Conservation (phyloP, 2,113 vertebrate species). For the Deroptyus accipitrinus region DNA sequence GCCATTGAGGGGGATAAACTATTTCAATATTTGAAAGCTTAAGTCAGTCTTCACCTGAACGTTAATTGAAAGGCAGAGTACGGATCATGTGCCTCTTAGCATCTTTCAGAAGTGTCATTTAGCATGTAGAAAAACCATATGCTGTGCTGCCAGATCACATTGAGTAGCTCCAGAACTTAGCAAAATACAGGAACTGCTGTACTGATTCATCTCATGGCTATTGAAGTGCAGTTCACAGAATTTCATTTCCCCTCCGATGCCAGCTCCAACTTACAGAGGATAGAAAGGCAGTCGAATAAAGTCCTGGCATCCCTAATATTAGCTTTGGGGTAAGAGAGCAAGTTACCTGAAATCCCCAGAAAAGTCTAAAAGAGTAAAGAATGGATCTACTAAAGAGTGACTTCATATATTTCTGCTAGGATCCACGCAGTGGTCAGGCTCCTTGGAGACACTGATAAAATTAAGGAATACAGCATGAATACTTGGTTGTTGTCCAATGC, state of each 20-base stretch:
- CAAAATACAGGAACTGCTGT: background rate
- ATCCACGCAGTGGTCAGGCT: background rate
- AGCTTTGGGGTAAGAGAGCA: background rate
- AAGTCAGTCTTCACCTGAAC: background rate
- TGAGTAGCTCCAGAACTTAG: background rate
- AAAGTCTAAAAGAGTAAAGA: background rate
- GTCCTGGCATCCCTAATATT: background rate
- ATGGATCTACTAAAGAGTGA: background rate
- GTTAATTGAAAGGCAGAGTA: background rate
- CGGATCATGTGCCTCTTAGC: background rate
- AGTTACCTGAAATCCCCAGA: background rate
- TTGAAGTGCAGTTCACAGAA: background rate
- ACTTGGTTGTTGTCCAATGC: conserved; percentile 37
- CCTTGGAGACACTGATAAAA: conserved; percentile 45
- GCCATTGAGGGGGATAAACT: background rate
- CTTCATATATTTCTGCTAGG: background rate
- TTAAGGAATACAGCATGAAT: conserved; percentile 25
- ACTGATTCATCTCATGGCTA: background rate
- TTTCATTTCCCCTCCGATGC: background rate
- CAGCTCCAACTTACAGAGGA: background rate
- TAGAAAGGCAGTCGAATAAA: background rate
- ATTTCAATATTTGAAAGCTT: background rate
- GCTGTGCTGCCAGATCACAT: background rate
- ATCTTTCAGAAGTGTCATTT: background rate
- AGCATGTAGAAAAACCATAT: background rate